Evolutionary conservation across 2,888 invertebrate species (phyloP), one percentile per base, ranked within the genome.

Genomic region (Serripes groenlandicus): DNA sequence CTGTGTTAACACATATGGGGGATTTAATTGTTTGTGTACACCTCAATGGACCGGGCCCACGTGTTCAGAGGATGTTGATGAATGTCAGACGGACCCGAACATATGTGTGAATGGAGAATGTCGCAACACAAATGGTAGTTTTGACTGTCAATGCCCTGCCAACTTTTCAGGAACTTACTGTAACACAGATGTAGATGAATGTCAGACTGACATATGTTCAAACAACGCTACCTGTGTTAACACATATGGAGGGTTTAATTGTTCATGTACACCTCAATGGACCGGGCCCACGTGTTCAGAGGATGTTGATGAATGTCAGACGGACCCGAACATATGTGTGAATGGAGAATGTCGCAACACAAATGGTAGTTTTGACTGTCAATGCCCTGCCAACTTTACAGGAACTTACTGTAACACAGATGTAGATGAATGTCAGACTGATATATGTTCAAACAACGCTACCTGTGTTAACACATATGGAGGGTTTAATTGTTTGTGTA

Each of bases 401-500:
- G 85, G 85, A 9, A 52, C 58, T n/a, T 72, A 75, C 60, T 85
- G 85, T 60, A 77, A 85, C 9, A 37, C 30, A 7, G 85, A 85
- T 23, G 56, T 82, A 23, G 69, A 85, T 30, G 85, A 85, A 58
- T 85, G 85, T 75, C 5, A 42, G 5, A 35, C 23, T 5, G 30
- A 49, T 3, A 79, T 81, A 23, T 86, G 86, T 49, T 49, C 49
- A n/a, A 60, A 58, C 28, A 77, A 79, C 4, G 54, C 28, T 0
- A 37, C 74, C 0, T 86, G 86, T 54, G 18, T 83, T 26, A 86
- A 86, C 30, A 75, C 86, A 9, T 81, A 77, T 35, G 86, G 86
- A 26, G 96, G 96, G 78, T 98, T 97, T 95, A 97, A 97, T 94
- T 98, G 98, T 95, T 96, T 97, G 54, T 98, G 98, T 94, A 96